Evolutionary conservation across 2,888 invertebrate genomes (phyloP).

Genomic region (Tenthredo notha): DNA sequence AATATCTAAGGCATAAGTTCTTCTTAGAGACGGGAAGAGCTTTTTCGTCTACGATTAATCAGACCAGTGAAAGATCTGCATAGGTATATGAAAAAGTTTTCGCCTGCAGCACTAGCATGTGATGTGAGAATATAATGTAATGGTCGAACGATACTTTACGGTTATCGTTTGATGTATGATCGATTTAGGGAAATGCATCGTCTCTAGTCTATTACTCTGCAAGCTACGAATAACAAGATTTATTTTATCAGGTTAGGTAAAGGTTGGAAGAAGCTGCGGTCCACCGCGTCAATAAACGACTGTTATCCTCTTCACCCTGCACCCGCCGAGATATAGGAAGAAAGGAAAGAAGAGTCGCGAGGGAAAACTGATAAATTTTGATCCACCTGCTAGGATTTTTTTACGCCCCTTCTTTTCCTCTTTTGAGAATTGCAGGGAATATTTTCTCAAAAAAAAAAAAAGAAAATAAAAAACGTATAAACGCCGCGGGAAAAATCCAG

Average conservation of each 20-base stretch:
- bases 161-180: conserved; percentile 23
- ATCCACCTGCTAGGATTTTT: not conserved
- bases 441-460: not conserved
- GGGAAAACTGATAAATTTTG: conserved; percentile 36
- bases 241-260: not conserved
- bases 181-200: conserved; percentile 20
- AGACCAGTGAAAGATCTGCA: not conserved
- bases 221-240: conserved; percentile 29
- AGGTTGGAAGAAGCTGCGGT: not conserved
- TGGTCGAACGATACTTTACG: conserved; percentile 10
- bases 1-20: not conserved
- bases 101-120: not conserved
- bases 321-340: not conserved
- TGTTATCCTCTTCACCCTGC: conserved; percentile 3
- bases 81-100: not conserved
- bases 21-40: too few species aligned
- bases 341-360: not conserved
- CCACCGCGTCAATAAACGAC: conserved; percentile 28
- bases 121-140: not conserved
- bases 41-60: not conserved
- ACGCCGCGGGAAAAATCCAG: not conserved
- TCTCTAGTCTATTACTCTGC: conserved; percentile 20
- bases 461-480: not conserved
- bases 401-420: not conserved
- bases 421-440: not conserved